Base-by-base conservation (phyloP, 1,140 invertebrate species). In the Colletes gigas region DNA sequence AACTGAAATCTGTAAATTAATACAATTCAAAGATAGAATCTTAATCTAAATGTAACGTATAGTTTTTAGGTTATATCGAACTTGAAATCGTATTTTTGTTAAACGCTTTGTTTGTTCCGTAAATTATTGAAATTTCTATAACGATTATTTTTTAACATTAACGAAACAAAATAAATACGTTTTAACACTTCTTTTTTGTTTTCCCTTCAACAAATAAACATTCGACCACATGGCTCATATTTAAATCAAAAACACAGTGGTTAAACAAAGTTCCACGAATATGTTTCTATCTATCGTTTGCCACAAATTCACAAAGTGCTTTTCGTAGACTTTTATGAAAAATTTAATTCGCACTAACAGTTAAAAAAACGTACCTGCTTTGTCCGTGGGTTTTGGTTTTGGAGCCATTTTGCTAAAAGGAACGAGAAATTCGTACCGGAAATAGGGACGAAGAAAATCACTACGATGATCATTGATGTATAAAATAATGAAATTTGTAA, bases 351-450 rank as follows among this genome's bases (percentile, higher is more conserved):
- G n/a, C 14, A 30, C 17, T 55, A 73, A 74, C 21, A 15, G 21
- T 19, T 72, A 60, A n/a, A 50, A 7, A 3, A 81, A 78, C 63
- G 71, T 94, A 96, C 95, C 95, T 93, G 95, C 90, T 92, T 96
- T 95, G 76, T 95, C 95, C 88, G 94, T 94, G 62, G 94, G 91
- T 87, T 95, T 95, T 89, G 95, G 94, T 93, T 96, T 96, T 78
- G 95, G 95, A 92, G 95, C 95, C 95, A 96, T 96, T 93, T 95
- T 95, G 90, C 85, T 90, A 90, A 93, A 93, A 93, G 93, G 83
- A 85, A 75, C 54, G n/a, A 55, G n/a, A 83, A 30, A 30, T 12
- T 15, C 14, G 3, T 1, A 6, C 30, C 81, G 82, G 86, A 88
- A 86, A 21, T 21, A 10, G 17, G 39, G 3, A n/a, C 47, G 0